Conservation (phyloP, 2,888 invertebrate species). For the Limnephilus lunatus region DNA sequence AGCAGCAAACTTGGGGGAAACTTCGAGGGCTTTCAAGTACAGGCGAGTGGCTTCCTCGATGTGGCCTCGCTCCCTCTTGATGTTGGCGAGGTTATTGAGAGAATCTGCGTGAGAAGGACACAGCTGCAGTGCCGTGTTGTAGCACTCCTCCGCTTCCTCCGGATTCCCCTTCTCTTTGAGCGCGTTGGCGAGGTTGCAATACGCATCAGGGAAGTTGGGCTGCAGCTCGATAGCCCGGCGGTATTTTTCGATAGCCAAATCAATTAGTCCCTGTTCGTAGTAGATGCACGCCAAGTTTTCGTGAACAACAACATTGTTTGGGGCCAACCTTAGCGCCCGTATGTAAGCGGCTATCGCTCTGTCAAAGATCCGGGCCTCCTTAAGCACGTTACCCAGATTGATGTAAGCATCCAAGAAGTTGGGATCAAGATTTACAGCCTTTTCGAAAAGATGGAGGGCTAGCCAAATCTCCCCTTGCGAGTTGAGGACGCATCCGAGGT, state of each 20-base stretch:
- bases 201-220: constrained; percentile 99
- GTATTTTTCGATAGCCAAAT: constrained; percentile 99
- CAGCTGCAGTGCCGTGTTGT: constrained; percentile 94
- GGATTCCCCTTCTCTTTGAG: constrained; percentile 99
- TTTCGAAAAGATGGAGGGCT: constrained; percentile 99
- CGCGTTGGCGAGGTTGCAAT: constrained; percentile 99
- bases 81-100: constrained; percentile 98
- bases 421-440: constrained; percentile 98
- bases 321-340: constrained; percentile 94
- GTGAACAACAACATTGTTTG: constrained; percentile 97
- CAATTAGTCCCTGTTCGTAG: constrained; percentile 98
- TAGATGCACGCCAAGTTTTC: constrained; percentile 99
- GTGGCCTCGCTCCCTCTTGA: constrained; percentile 98
- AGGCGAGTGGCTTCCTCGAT: constrained; percentile 97
- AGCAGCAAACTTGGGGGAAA: constrained; percentile 99
- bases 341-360: constrained; percentile 98
- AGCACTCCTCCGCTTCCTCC: constrained; percentile 94
- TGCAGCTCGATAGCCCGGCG: constrained; percentile 97
- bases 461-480: constrained; percentile 99
- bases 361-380: constrained; percentile 99
- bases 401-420: constrained; percentile 99
- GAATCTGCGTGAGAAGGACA: constrained; percentile 99
- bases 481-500: constrained; percentile 99
- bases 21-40: constrained; percentile 92
- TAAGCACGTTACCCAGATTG: constrained; percentile 98